These are phyloP conservation scores for Ormyrus rosae DNA, from an alignment of 2,888 invertebrate species.

Conservation along the genomic window DNA sequence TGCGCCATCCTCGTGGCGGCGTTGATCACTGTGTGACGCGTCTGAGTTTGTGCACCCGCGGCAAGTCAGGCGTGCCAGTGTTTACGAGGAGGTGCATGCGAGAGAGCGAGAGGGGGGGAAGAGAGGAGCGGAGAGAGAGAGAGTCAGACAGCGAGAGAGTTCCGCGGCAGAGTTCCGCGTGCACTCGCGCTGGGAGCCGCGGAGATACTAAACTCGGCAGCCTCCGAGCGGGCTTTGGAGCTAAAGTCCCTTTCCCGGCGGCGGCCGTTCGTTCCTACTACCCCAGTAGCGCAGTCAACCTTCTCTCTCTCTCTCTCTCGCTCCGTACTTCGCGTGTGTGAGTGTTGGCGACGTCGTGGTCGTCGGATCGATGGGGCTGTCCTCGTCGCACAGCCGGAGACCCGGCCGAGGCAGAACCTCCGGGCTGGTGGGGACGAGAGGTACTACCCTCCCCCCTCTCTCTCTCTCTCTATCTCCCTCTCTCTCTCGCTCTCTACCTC, in stretches of 20 bases:
- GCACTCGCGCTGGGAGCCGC: slow-evolving; percentile 40
- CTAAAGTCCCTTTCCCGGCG: slow-evolving; percentile 40
- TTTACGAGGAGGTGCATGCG: neutral
- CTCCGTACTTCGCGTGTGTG: neutral
- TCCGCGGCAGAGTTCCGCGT: slow-evolving; percentile 1
- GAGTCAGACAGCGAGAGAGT: neutral
- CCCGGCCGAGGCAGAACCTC: slow-evolving; percentile 36
- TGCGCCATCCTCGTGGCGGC: too few relatives aligned
- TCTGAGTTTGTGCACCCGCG: too few relatives aligned
- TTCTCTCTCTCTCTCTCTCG: slow-evolving; percentile 3
- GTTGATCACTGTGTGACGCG: too few relatives aligned
- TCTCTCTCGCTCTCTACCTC: slow-evolving; percentile 6
- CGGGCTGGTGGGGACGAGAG: slow-evolving; percentile 3
- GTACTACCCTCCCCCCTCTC: slow-evolving; percentile 10
- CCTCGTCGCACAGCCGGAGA: slow-evolving; percentile 34
- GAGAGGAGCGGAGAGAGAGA: neutral
- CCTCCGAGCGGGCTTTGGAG: slow-evolving; percentile 27
- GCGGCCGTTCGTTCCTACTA: slow-evolving; percentile 45
- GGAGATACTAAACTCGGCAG: slow-evolving; percentile 45
- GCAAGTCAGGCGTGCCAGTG: too few relatives aligned
- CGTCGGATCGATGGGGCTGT: slow-evolving; percentile 45
- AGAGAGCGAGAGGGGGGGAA: neutral
- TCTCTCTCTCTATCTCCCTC: slow-evolving; percentile 9
- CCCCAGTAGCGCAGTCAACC: slow-evolving; percentile 36
- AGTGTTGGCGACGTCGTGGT: neutral